These are phyloP conservation scores for Botia almorhae DNA, from an alignment of 2,797 vertebrate species.

Conservation along the genomic window DNA sequence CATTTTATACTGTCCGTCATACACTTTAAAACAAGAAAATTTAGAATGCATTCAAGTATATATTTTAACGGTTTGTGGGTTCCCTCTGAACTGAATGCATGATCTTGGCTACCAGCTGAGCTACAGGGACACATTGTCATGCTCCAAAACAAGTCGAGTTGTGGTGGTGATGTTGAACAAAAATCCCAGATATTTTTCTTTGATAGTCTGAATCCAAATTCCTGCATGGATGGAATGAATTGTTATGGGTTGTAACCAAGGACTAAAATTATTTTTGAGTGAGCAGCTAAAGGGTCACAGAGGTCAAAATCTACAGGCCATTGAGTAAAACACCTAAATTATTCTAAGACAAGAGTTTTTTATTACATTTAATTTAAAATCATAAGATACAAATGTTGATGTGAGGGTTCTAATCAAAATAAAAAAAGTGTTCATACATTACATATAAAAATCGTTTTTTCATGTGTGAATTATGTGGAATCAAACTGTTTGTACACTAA, in stretches of 20 bases:
- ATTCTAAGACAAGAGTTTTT: not conserved
- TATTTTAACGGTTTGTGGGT: not conserved
- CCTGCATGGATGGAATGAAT: not conserved
- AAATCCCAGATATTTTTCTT: not conserved
- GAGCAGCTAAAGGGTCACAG: constrained; percentile 21
- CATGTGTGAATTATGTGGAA: not conserved
- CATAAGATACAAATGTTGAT: not conserved
- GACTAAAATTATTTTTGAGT: constrained; percentile 13
- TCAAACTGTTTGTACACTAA: not conserved
- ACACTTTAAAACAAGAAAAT: not conserved
- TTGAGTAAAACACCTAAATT: constrained; percentile 19
- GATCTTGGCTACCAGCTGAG: not conserved
- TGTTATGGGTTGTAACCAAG: not conserved
- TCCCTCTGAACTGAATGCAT: not conserved
- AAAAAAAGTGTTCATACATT: not conserved
- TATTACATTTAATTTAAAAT: not conserved
- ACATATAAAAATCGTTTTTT: not conserved
- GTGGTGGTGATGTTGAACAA: not conserved
- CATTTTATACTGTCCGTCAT: not conserved
- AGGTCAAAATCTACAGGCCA: constrained; percentile 31
- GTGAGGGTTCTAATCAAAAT: not conserved
- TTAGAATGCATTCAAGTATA: not conserved
- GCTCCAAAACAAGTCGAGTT: not conserved
- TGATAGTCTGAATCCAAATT: not conserved
- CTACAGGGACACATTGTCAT: not conserved